Evolutionary conservation across 2,888 invertebrate species (phyloP), one percentile per base, ranked within the genome.

Genomic region (Tanypteryx hageni): DNA sequence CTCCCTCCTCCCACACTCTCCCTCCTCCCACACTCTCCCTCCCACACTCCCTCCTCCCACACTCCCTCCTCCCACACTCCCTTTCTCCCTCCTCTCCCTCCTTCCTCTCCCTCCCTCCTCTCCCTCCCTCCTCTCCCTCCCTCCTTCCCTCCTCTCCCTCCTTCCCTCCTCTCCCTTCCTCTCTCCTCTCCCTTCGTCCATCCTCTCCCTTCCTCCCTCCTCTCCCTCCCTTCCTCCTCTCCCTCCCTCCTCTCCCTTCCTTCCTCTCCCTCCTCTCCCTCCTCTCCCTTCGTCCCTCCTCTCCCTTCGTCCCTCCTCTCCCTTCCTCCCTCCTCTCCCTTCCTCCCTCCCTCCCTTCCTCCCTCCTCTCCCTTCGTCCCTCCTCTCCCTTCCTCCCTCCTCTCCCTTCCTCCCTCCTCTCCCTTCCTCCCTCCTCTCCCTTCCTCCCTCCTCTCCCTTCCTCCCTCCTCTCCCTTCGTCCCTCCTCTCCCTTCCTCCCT

Each of bases 221-320:
- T 93, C 13, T 68, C 92, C 11, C 86, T 92, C 44, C 91, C 18
- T 93, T 93, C 18, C 93, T 92, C 16, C 92, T 82, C 85, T 92
- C 93, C 89, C 93, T 93, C 14, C 92, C 93, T 44, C 93, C 93
- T 16, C 93, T 93, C 57, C 93, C 93, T 84, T 93, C 92, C 56
- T 93, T 92, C 81, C 92, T 93, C 93, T 27, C 44, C 76, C 92
- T 93, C 2, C 93, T 27, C 31, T 10, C 81, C 81, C 56, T n/a
- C n/a, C n/a, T n/a, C n/a, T n/a, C n/a, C n/a, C n/a, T n/a, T n/a
- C n/a, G n/a, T n/a, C n/a, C n/a, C n/a, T n/a, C n/a, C n/a, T n/a
- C n/a, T n/a, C n/a, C n/a, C n/a, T n/a, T n/a, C n/a, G n/a, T n/a
- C n/a, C 44, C 18, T 83, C 18, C 4, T 27, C 27, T 7, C 44